Evolutionary conservation across 1,140 invertebrate genomes (phyloP).

Genomic region (Aphidius ervi): DNA sequence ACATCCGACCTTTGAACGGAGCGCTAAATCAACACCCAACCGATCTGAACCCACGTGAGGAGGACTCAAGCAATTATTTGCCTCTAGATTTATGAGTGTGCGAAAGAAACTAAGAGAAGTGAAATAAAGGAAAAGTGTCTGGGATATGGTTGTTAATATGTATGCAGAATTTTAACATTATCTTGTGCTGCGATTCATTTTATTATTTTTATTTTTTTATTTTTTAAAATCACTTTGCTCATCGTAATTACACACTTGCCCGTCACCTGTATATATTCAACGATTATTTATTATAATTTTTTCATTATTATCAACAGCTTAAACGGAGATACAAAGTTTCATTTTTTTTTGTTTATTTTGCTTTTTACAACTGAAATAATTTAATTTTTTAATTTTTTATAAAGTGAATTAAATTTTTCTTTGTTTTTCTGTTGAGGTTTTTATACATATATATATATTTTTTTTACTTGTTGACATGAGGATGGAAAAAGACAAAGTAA

Average conservation of each 20-base stretch:
- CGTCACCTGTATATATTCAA: constrained; percentile 6
- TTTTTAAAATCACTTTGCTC: constrained; percentile 45
- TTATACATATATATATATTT: too few species aligned
- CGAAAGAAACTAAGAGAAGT: constrained; percentile 25
- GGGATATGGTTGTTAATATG: background rate
- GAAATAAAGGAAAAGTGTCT: constrained; percentile 1
- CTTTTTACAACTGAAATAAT: too few species aligned
- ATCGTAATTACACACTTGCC: constrained; percentile 44
- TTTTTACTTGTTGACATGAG: too few species aligned
- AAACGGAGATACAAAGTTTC: too few species aligned
- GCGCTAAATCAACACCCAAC: constrained; percentile 47
- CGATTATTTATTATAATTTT: constrained; percentile 31
- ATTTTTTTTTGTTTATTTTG: too few species aligned
- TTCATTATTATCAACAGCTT: too few species aligned
- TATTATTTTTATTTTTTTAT: constrained; percentile 11
- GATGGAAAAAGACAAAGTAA: too few species aligned
- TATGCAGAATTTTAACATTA: background rate
- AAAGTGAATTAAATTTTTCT: too few species aligned
- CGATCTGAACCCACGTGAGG: constrained; percentile 33
- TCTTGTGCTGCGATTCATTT: background rate
- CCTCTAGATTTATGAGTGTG: constrained; percentile 51
- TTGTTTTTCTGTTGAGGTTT: too few species aligned
- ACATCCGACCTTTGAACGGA: constrained; percentile 41
- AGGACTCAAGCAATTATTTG: constrained; percentile 45
- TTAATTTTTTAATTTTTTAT: too few species aligned